Conservation (phyloP, 2,113 vertebrate species). For the Engystomops pustulosus region DNA sequence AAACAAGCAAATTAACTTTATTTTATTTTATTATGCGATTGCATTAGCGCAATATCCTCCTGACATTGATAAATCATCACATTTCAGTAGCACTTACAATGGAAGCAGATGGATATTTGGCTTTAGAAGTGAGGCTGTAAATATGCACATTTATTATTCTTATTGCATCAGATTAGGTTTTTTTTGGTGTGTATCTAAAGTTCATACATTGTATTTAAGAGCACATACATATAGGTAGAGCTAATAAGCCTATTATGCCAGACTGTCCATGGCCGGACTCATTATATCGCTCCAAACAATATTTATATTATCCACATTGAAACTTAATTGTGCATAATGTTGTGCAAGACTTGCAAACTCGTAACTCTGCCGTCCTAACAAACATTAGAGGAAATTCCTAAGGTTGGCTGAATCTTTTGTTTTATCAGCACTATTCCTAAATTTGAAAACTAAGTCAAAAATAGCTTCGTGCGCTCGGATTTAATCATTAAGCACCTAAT, state of each 20-base stretch:
- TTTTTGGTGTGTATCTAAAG: neutral
- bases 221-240: neutral
- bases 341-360: conserved; percentile 49
- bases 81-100: neutral
- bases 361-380: conserved; percentile 33
- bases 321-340: conserved; percentile 56
- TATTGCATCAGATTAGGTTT: neutral
- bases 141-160: conserved; percentile 40
- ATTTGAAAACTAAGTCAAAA: conserved; percentile 54
- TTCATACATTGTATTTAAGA: conserved; percentile 12
- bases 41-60: conserved; percentile 35
- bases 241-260: neutral
- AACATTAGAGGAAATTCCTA: conserved; percentile 42
- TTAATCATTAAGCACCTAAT: conserved; percentile 59
- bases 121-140: neutral
- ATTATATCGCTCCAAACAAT: conserved; percentile 44
- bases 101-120: neutral
- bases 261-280: neutral
- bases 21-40: conserved; percentile 53
- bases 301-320: conserved; percentile 49
- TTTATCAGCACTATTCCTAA: conserved; percentile 56
- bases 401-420: conserved; percentile 56
- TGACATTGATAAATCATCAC: conserved; percentile 56
- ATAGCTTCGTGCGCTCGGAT: conserved; percentile 36
- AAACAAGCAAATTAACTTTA: conserved; percentile 54